Evolutionary conservation across 2,888 invertebrate species (phyloP), one percentile per base, ranked within the genome.

Genomic region (Stenurella melanura): DNA sequence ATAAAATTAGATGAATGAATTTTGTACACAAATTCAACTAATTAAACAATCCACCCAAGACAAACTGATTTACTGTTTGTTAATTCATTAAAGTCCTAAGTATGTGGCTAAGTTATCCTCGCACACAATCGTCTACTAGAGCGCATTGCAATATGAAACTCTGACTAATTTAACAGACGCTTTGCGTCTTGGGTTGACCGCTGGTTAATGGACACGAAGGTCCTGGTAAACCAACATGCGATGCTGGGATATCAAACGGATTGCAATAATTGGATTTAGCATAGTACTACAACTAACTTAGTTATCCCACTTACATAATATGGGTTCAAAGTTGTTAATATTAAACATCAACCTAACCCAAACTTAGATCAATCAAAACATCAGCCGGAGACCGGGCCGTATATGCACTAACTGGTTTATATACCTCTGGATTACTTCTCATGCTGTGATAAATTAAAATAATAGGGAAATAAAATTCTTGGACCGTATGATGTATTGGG

Each of bases 201-300:
- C 73, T 70, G 74, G 75, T 58, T 83, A 83, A 83, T 80, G 82
- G 78, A 79, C 79, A 75, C 73, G 75, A 79, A 80, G 76, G 76
- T 80, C 76, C 73, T 60, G 80, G 80, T 78, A 76, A 80, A 78
- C 79, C 81, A 76, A 80, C 74, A 76, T 75, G 77, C 58, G 69
- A 70, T 18, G 69, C 69, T 30, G 74, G 78, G 81, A 80, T 83
- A 80, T 83, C 83, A 83, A 82, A 83, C 82, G 78, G 83, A 83
- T 83, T 83, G 83, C 74, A 81, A 83, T 83, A 83, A 83, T 82
- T 83, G 80, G 81, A 80, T 83, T 83, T 82, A 80, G 78, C 79
- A 74, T 76, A 78, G 71, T 77, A 76, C 80, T 75, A 80, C 72
- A 63, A 42, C 58, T 63, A 63, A 72, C 72, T 72, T 63, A 63